These are phyloP conservation scores for Sceloporus tristichus DNA, from an alignment of 2,113 vertebrate species.

Conservation along the genomic window DNA sequence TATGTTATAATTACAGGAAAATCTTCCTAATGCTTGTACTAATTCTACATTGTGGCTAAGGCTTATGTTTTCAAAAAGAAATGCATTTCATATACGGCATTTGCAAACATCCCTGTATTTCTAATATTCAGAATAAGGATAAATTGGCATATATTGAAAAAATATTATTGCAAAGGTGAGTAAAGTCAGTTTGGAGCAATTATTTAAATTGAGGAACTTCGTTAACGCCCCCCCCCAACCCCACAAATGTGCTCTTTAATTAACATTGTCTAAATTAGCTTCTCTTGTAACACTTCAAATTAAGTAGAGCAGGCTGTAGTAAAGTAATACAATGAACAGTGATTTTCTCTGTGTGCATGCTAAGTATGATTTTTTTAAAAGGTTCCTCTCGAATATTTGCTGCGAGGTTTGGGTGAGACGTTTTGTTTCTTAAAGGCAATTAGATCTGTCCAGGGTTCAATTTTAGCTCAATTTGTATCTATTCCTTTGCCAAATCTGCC, in stretches of 20 bases:
- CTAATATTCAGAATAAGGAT: background rate
- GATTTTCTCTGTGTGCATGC: rapidly evolving
- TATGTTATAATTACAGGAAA: background rate
- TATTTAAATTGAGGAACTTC: background rate
- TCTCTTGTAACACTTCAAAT: background rate
- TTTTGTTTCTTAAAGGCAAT: background rate
- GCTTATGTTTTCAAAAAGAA: slow-evolving; percentile 48
- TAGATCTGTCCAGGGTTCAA: background rate
- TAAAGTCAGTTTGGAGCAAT: rapidly evolving
- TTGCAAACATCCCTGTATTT: background rate
- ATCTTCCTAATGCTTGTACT: slow-evolving; percentile 41
- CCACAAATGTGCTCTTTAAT: background rate
- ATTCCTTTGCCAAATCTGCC: background rate
- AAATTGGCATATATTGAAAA: rapidly evolving
- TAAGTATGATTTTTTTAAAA: too few relatives aligned
- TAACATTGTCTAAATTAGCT: background rate
- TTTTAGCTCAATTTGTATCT: background rate
- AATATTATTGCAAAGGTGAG: background rate
- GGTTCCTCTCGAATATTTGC: background rate
- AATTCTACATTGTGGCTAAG: background rate
- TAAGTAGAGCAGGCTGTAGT: background rate
- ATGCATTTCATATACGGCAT: background rate
- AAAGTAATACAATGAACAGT: background rate
- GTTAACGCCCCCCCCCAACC: background rate
- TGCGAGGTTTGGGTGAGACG: background rate